Base-by-base conservation (phyloP, 2,888 invertebrate genomes). In the Scaptomyza polygonia region DNA sequence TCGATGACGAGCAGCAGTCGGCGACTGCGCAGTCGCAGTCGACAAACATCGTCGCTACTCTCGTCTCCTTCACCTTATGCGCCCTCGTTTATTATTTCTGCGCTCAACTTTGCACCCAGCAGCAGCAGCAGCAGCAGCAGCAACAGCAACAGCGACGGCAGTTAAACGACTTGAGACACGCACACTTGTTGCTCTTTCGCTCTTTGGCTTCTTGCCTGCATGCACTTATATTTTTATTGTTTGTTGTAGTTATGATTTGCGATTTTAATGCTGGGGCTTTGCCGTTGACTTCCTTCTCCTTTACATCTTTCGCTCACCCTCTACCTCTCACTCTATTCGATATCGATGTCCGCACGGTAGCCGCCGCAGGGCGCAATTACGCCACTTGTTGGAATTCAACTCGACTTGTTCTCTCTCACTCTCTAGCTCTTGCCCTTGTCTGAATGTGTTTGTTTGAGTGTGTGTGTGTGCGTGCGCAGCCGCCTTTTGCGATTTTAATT, bases 211-310 rank as follows among this genome's bases (percentile, higher is more conserved):
- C 14, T 42, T 40, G 44, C 51, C 67, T 61, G 79, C 65, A 69
- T 67, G 84, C 80, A 74, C 75, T 84, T 88, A 81, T 86, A n/a
- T n/a, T n/a, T n/a, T 83, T 88, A 86, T 86, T 86, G 69, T 88
- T 88, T 83, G 88, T 83, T 88, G 88, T 84, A 85, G 81, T 83
- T 87, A 88, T 88, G 87, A 88, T 83, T 88, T 88, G 86, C 88
- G 77, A 82, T 88, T 88, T 80, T 86, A 52, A 36, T 67, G 58
- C 68, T 48, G 62, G 57, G 62, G 57, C 55, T 51, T 9, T 43
- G 18, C 40, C 11, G 12, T 52, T 21, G 21, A 1, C 21, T 21
- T 4, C 1, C 21, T 21, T 21, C 21, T 21, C 21, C 21, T 21
- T 4, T 21, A 4, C 21, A 3, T 21, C 21, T 2, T 21, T 21